phyloP scores from a whole-genome alignment of 2,797 vertebrate species.

The Sebastes itinus region DNA sequence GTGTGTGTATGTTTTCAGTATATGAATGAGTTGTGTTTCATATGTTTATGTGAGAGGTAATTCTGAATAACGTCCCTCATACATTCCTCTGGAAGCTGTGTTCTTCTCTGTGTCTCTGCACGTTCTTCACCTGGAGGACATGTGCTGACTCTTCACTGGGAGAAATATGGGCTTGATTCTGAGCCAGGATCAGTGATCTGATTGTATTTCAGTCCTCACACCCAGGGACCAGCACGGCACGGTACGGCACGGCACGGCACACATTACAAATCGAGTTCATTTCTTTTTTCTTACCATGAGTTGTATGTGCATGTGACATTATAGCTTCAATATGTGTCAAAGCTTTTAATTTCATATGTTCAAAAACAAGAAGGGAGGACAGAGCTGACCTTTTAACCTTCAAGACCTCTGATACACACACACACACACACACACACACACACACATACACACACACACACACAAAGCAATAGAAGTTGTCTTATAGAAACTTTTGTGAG shows the following conservation, averaged over 20 bases:
- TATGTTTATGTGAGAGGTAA: too few species aligned
- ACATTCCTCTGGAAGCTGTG: slow-evolving; percentile 47
- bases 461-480: not conserved
- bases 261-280: not conserved
- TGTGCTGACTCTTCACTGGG: not conserved
- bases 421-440: not conserved
- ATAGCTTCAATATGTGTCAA: not conserved
- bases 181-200: slow-evolving; percentile 1
- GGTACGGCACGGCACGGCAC: too few species aligned
- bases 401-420: not conserved
- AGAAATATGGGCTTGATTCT: slow-evolving; percentile 13
- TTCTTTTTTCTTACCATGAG: not conserved
- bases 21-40: too few species aligned
- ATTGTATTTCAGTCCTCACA: not conserved
- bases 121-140: slow-evolving; percentile 42
- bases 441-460: too few species aligned
- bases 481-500: not conserved
- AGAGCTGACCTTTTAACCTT: not conserved
- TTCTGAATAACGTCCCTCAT: not conserved
- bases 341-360: not conserved
- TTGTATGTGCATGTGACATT: too few species aligned
- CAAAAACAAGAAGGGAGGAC: not conserved
- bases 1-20: too few species aligned
- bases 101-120: slow-evolving; percentile 66
- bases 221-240: not conserved